Conservation (phyloP, 2,888 invertebrate genomes). For the Drosophila subsilvestris region DNA sequence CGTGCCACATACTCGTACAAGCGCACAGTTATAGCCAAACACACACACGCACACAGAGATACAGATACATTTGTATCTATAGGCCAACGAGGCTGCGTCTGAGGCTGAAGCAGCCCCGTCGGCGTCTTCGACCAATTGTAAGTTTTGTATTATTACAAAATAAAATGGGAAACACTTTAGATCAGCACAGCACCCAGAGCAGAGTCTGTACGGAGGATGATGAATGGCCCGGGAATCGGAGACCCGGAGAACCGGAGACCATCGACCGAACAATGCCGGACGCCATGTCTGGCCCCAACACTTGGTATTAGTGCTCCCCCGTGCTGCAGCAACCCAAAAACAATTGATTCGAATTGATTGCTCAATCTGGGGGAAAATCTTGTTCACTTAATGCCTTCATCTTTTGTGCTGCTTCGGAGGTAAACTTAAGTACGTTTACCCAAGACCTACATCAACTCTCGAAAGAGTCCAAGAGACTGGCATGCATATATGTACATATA, state of each 20-base stretch:
- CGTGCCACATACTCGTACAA: conserved; percentile 69
- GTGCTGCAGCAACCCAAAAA: conserved; percentile 19
- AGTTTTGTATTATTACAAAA: conserved; percentile 56
- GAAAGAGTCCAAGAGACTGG: conserved; percentile 10
- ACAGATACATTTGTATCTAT: conserved; percentile 17
- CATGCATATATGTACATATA: not conserved
- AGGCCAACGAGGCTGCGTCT: conserved; percentile 45
- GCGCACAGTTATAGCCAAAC: conserved; percentile 26
- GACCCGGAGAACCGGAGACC: conserved; percentile 9
- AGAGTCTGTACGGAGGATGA: conserved; percentile 8
- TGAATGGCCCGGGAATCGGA: conserved; percentile 31
- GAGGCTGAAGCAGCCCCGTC: conserved; percentile 63
- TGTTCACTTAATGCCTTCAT: conserved; percentile 29
- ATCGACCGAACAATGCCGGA: conserved; percentile 19
- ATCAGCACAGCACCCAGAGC: conserved; percentile 17
- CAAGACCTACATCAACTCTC: conserved; percentile 45
- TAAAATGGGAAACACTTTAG: conserved; percentile 43
- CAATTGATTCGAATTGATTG: conserved; percentile 59
- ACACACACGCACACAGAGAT: conserved; percentile 3
- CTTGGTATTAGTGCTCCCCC: conserved; percentile 1
- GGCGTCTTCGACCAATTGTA: conserved; percentile 68
- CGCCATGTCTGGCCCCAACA: conserved; percentile 2
- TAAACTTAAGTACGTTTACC: conserved; percentile 11
- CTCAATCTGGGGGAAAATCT: conserved; percentile 43
- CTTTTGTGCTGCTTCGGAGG: conserved; percentile 56